These are phyloP conservation scores for Diplazon laetatorius DNA, from an alignment of 2,888 invertebrate genomes.

Conservation along the genomic window DNA sequence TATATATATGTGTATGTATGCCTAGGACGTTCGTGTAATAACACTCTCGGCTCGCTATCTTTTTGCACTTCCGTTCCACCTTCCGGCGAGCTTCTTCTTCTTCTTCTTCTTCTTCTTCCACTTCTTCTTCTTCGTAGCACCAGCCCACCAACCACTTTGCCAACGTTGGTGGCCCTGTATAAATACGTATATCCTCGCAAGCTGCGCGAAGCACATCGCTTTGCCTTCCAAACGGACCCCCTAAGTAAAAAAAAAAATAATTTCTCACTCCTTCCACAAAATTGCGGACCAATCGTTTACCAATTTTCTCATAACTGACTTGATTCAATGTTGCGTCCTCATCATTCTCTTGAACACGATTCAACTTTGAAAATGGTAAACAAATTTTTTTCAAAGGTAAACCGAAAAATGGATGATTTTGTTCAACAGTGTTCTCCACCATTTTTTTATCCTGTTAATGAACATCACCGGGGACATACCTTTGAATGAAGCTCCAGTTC, in stretches of 20 bases:
- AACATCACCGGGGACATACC: no score
- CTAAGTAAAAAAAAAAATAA: constrained; percentile 9
- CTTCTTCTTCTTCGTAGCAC: constrained; percentile 1
- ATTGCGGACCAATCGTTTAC: constrained; percentile 69
- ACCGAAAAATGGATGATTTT: no score
- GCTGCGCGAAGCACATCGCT: constrained; percentile 20
- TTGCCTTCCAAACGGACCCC: constrained; percentile 1
- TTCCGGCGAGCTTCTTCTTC: not conserved
- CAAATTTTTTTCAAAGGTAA: no score
- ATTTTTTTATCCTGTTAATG: no score
- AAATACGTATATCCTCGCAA: constrained; percentile 18
- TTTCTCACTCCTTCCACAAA: constrained; percentile 13
- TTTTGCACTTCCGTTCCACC: constrained; percentile 40
- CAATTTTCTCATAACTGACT: constrained; percentile 68
- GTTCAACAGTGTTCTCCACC: no score
- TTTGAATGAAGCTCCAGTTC: not conserved
- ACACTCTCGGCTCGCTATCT: constrained; percentile 47
- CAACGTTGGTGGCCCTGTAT: constrained; percentile 5
- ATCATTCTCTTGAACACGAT: constrained; percentile 65
- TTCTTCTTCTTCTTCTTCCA: no score
- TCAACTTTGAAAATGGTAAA: not conserved
- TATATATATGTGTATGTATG: no score
- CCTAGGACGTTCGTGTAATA: constrained; percentile 40
- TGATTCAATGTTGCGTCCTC: constrained; percentile 71
- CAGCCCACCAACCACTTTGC: constrained; percentile 31